Conservation (phyloP, 2,797 vertebrate species). For the Macroramphosus scolopax region DNA sequence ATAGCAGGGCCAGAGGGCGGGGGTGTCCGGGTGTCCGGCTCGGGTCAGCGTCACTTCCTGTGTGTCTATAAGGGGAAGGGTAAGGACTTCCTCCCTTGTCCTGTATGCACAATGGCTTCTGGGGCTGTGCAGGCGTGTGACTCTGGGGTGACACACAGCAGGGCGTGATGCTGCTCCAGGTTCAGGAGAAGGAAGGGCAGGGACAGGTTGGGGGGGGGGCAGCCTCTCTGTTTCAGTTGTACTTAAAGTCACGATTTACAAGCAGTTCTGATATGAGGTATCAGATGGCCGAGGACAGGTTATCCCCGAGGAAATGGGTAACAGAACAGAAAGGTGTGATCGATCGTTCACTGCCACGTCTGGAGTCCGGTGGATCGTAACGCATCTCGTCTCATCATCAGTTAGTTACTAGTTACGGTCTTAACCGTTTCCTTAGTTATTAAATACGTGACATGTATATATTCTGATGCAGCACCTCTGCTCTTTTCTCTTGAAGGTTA, state of each 20-base stretch:
- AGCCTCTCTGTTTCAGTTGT: slow-evolving; percentile 31
- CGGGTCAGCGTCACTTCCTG: slow-evolving; percentile 35
- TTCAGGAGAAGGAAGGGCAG: slow-evolving; percentile 3
- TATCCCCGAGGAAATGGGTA: no score
- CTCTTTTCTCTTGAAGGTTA: not conserved
- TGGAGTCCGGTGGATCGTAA: not conserved
- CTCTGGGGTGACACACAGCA: slow-evolving; percentile 45
- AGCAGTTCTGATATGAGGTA: not conserved
- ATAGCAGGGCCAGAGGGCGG: slow-evolving; percentile 55
- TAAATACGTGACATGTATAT: not conserved
- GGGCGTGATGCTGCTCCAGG: slow-evolving; percentile 40
- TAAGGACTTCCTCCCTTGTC: slow-evolving; percentile 76
- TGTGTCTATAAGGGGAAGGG: slow-evolving; percentile 71
- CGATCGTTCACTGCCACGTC: not conserved
- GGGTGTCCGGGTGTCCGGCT: slow-evolving; percentile 41
- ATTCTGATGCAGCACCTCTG: not conserved
- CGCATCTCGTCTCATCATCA: not conserved
- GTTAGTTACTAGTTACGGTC: not conserved
- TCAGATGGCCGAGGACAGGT: no score
- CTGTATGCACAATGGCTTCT: slow-evolving; percentile 66
- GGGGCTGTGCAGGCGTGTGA: slow-evolving; percentile 41
- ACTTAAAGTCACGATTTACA: slow-evolving; percentile 7
- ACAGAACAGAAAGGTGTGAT: no score
- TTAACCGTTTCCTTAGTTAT: not conserved
- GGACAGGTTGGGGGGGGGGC: slow-evolving; percentile 9